These are phyloP conservation scores for Pachycephala philippinensis DNA, from an alignment of 2,113 vertebrate species.

Conservation along the genomic window DNA sequence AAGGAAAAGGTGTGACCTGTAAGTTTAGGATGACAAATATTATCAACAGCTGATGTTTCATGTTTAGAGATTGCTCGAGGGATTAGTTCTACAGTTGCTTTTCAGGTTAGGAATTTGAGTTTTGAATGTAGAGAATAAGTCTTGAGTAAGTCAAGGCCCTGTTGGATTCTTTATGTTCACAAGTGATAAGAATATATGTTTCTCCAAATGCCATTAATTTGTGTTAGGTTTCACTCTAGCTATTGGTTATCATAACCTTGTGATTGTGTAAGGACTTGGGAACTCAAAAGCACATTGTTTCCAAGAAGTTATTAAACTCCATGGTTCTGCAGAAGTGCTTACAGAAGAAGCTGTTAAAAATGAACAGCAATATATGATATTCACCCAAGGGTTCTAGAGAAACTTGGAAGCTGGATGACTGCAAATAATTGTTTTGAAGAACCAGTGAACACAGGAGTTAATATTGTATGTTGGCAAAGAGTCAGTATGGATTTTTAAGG, in stretches of 20 bases:
- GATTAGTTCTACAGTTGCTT: not conserved
- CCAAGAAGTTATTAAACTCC: not conserved
- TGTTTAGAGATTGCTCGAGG: not conserved
- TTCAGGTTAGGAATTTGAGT: not conserved
- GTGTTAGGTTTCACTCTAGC: not conserved
- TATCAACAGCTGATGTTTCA: not conserved
- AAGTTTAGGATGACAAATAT: not conserved
- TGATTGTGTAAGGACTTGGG: not conserved
- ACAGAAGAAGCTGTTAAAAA: not conserved
- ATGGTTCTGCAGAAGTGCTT: not conserved
- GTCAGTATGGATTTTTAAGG: not conserved
- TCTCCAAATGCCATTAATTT: not conserved
- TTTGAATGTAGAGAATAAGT: not conserved
- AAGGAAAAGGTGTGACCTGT: not conserved
- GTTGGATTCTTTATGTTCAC: not conserved
- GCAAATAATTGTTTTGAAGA: not conserved
- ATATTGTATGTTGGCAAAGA: not conserved
- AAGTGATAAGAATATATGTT: not conserved
- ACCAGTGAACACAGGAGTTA: not conserved
- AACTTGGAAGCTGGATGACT: not conserved
- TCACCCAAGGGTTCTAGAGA: not conserved
- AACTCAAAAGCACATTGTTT: not conserved
- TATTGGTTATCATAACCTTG: not conserved
- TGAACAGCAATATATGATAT: not conserved
- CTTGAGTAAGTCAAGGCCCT: not conserved